Percentiles rank a stretch among this genome's conserved stretches.
Conservation (phyloP, 1,140 invertebrate genomes). For the Papilio polyxenes region DNA sequence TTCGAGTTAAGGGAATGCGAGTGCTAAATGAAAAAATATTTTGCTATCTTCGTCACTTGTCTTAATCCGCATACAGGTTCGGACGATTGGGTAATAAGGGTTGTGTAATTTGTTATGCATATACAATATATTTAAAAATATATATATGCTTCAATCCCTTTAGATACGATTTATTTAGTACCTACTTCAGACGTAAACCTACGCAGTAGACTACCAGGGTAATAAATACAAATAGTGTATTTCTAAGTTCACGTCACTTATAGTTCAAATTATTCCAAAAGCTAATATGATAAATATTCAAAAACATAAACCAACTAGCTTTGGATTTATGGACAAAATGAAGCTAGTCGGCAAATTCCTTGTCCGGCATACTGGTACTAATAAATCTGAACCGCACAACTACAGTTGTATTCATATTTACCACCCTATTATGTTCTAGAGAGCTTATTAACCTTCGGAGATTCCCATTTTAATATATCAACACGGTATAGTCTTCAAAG, state of each 20-base stretch:
- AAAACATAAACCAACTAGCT: not conserved
- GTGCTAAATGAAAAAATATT: conserved; percentile 54
- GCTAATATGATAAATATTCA: conserved; percentile 43
- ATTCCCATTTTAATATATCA: not conserved
- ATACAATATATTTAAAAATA: conserved; percentile 63
- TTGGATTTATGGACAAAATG: not conserved
- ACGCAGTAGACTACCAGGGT: conserved; percentile 61
- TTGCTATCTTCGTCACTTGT: conserved; percentile 58
- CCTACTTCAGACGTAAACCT: conserved; percentile 30
- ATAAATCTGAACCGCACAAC: not conserved
- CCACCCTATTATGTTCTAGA: not conserved
- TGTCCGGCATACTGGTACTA: not conserved
- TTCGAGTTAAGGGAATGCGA: conserved; percentile 39
- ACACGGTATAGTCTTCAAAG: conserved; percentile 35
- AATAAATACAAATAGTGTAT: conserved; percentile 51
- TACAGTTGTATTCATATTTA: not conserved
- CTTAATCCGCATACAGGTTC: conserved; percentile 63
- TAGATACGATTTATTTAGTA: conserved; percentile 39
- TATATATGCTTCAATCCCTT: conserved; percentile 61
- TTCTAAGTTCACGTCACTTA: conserved; percentile 48
- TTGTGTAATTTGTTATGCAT: conserved; percentile 76
- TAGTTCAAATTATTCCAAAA: conserved; percentile 51
- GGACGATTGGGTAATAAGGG: conserved; percentile 72
- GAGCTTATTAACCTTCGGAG: not conserved
- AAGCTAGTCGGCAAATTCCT: not conserved